Evolutionary conservation across 2,113 vertebrate species (phyloP).

Genomic region (Plecturocebus donacophilus): DNA sequence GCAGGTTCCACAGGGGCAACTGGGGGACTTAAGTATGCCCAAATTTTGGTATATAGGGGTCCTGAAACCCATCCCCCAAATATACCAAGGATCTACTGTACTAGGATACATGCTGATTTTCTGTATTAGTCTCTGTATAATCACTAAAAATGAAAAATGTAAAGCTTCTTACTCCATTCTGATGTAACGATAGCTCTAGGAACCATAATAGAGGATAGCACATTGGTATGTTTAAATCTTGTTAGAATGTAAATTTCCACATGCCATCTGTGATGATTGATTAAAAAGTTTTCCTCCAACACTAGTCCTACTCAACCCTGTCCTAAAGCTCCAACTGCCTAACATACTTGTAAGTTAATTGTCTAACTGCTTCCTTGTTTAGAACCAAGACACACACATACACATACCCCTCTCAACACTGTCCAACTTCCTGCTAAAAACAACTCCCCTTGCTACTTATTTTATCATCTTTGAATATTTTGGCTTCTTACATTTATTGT

Average conservation of each 20-base stretch:
- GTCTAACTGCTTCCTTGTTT: background rate
- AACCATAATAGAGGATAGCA: background rate
- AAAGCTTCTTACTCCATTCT: background rate
- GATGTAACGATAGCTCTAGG: constrained; percentile 5
- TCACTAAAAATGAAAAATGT: constrained; percentile 23
- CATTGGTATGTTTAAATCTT: constrained; percentile 14
- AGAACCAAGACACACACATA: background rate
- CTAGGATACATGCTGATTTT: background rate
- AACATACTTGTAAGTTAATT: background rate
- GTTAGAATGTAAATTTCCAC: background rate
- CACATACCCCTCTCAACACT: background rate
- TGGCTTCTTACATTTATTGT: background rate
- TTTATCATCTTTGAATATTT: background rate
- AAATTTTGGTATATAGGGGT: background rate
- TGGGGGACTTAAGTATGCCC: background rate
- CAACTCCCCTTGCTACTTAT: background rate
- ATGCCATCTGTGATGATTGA: background rate
- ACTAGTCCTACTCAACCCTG: background rate
- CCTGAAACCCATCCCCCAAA: background rate
- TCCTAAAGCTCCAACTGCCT: background rate
- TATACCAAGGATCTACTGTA: background rate
- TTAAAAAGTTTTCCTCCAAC: background rate
- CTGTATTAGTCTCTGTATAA: constrained; percentile 10
- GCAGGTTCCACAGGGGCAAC: background rate
- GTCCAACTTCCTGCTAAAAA: constrained; percentile 21